These are phyloP conservation scores for Anguilla rostrata DNA, from an alignment of 2,113 vertebrate genomes.

Conservation along the genomic window DNA sequence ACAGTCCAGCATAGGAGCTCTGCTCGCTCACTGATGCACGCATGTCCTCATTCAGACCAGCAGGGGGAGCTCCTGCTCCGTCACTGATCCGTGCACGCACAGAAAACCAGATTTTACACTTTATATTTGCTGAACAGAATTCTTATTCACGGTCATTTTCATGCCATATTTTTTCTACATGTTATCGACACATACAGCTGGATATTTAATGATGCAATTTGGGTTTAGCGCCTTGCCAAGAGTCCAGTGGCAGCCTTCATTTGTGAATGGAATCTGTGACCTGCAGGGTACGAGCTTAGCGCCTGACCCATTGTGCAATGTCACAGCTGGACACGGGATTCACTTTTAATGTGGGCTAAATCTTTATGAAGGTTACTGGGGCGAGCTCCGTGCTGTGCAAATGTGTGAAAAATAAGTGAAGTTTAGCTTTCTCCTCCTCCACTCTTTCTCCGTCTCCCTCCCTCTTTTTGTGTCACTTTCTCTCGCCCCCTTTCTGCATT, in stretches of 20 bases:
- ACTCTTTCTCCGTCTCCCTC: background rate
- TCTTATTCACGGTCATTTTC: background rate
- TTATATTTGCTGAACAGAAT: background rate
- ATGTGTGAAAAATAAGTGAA: background rate
- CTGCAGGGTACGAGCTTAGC: background rate
- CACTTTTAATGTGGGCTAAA: background rate
- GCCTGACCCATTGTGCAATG: background rate
- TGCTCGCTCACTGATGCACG: no score
- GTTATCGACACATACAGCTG: background rate
- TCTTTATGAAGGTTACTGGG: background rate
- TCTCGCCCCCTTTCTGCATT: background rate
- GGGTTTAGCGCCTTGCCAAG: background rate
- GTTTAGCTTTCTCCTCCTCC: background rate
- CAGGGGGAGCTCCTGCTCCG: background rate
- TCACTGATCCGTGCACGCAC: background rate
- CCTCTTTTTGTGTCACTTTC: background rate
- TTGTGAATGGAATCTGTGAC: background rate
- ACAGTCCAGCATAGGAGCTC: background rate
- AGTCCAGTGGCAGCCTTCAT: background rate
- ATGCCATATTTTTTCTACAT: background rate
- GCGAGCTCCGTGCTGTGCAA: background rate
- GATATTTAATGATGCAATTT: background rate
- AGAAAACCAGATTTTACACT: background rate
- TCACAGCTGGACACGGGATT: background rate
- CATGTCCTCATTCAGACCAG: background rate